Base-by-base conservation (phyloP, 2,797 vertebrate species). In the Lates japonicus region DNA sequence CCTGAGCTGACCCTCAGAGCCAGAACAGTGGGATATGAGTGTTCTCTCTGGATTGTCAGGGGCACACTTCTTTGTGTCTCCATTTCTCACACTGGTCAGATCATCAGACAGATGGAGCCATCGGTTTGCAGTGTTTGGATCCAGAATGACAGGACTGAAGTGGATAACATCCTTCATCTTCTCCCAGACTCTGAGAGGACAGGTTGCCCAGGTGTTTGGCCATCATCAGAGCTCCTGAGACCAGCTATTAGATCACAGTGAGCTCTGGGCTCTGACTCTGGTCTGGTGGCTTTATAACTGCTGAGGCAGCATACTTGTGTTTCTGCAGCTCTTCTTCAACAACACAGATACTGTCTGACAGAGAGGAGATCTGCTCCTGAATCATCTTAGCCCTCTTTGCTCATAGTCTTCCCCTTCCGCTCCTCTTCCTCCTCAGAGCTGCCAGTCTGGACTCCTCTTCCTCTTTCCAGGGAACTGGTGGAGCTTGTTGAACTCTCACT, bases 391-490 rank as follows among this genome's bases (percentile, higher is more conserved):
- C n/a, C 25, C 25, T 29, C 25, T 29, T 2, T 29, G 25, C 25
- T 29, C 25, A 29, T 29, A 29, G 25, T 59, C 71, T 72, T 29
- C 25, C 25, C 1, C 25, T 29, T 29, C 25, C 2, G 25, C 25
- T 29, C 25, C 25, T 29, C 25, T 29, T 29, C 25, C 25, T 29
- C 25, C 25, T 29, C 25, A 78, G 76, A 42, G 41, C 41, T 42
- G 41, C 41, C 41, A 42, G 41, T 42, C 41, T 80, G 44, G 44
- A 46, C 44, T 46, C 44, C 44, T 84, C 83, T 92, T 86, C 94
- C 79, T 95, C 90, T 85, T 77, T 91, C 78, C n/a, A n/a, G 95
- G 89, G 86, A 94, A 91, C 76, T 92, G 86, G 54, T 90, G 90
- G 62, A 95, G 80, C 78, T 93, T 94, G 66, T 94, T 79, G 86